These are phyloP conservation scores for Indri indri DNA, from an alignment of 2,113 vertebrate species.

Conservation along the genomic window DNA sequence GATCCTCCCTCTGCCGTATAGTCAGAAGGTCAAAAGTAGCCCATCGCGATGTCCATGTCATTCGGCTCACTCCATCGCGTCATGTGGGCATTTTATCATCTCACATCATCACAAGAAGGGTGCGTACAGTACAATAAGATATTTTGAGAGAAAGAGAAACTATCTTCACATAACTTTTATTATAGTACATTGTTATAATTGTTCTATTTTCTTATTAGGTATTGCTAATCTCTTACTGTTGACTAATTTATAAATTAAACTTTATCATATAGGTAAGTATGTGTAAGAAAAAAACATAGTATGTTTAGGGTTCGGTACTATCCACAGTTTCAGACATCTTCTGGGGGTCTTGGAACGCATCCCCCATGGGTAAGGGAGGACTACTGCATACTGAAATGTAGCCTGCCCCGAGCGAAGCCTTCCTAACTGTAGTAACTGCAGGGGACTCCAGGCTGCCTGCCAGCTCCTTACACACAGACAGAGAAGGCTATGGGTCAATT, in stretches of 20 bases:
- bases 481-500: not conserved
- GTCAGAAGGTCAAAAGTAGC: not conserved
- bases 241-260: not conserved
- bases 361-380: not conserved
- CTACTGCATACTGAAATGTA: not conserved
- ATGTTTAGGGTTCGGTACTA: not conserved
- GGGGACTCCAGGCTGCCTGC: not conserved
- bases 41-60: not conserved
- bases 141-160: not conserved
- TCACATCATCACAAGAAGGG: not conserved
- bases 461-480: not conserved
- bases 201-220: not conserved
- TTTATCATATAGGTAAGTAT: not conserved
- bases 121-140: not conserved
- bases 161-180: not conserved
- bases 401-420: not conserved
- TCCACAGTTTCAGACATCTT: not conserved
- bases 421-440: not conserved
- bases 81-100: not conserved
- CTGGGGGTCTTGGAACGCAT: not conserved
- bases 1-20: not conserved
- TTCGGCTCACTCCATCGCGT: not conserved
- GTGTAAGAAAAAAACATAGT: not conserved
- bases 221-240: not conserved
- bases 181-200: not conserved